Base-by-base conservation (phyloP, 2,797 vertebrate species). In the Epinephelus awoara region DNA sequence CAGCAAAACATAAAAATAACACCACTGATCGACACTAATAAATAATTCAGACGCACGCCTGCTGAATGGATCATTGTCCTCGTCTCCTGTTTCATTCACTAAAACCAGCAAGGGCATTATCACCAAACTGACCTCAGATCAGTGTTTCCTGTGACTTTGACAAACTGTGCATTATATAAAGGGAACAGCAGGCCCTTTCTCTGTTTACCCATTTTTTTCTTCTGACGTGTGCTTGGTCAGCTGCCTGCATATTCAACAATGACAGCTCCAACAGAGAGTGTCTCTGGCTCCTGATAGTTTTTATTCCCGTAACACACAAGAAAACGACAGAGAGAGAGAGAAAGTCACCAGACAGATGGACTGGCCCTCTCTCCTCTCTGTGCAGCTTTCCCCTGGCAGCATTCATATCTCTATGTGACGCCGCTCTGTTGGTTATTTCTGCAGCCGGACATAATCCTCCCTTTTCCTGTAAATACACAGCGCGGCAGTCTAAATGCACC, bases 1-100 rank as follows among this genome's bases (percentile, higher is more conserved):
- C 58, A 67, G 83, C 84, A 84, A n/a, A 34, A 65, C 18, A 34
- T 61, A 63, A 80, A 85, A 85, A 83, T 59, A 88, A 59, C 66
- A 0, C 2, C 6, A 13, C 44, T 3, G 47, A 76, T 87, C 86
- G 58, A 88, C 85, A 47, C 56, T 15, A 1, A 64, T 83, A 7
- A 83, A 88, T 75, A 46, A 85, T 88, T 76, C 70, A 85, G 8
- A 59, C 3, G 12, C 5, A 15, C 2, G n/a, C 21, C 56, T 40
- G 21, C 34, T 49, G 51, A 58, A 54, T 7, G 62, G n/a, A 66
- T 65, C 23, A 1, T 38, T 46, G 15, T 9, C 40, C 40, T 67
- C 11, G 0, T 78, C 50, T 80, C 55, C n/a, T 7, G 5, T 80
- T 77, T 61, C 78, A 52, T 56, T 25, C 23, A 7, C 6, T 18